These are phyloP conservation scores for Halcyon malimbica DNA, from an alignment of 2,113 vertebrate species.

Conservation along the genomic window DNA sequence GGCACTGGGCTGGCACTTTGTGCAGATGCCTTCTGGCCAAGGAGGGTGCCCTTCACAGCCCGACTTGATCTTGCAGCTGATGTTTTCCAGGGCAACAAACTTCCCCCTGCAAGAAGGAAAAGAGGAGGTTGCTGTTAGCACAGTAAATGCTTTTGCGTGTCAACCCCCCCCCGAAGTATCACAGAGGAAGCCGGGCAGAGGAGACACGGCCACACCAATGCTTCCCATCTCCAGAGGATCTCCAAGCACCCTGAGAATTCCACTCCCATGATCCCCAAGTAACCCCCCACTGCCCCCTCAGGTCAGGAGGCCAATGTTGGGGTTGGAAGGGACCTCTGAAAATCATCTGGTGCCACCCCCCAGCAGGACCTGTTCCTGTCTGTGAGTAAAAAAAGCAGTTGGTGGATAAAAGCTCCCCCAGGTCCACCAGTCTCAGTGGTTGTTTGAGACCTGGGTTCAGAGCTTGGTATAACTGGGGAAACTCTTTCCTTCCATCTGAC, in stretches of 20 bases:
- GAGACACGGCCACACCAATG: fast-evolving
- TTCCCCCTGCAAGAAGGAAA: slow-evolving; percentile 83
- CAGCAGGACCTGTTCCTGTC: fast-evolving
- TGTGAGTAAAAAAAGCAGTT: neutral
- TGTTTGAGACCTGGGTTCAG: neutral
- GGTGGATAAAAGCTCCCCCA: neutral
- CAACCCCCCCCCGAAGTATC: neutral
- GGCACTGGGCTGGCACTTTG: slow-evolving; percentile 97
- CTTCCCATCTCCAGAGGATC: neutral
- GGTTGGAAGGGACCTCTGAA: neutral
- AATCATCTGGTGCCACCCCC: neutral
- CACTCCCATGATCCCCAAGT: fast-evolving
- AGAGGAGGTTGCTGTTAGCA: neutral
- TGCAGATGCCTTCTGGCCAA: slow-evolving; percentile 98
- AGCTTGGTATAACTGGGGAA: neutral
- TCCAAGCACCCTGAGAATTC: neutral
- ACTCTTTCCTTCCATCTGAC: neutral
- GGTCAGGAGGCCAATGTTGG: neutral
- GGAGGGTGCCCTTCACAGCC: slow-evolving; percentile 97
- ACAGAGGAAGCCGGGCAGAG: neutral
- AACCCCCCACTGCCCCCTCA: neutral
- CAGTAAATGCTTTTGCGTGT: neutral
- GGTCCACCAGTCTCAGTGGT: neutral
- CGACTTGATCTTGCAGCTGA: slow-evolving; percentile 98
- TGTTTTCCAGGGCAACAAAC: slow-evolving; percentile 97